Conservation (phyloP, 2,888 invertebrate genomes). For the Arge pagana region DNA sequence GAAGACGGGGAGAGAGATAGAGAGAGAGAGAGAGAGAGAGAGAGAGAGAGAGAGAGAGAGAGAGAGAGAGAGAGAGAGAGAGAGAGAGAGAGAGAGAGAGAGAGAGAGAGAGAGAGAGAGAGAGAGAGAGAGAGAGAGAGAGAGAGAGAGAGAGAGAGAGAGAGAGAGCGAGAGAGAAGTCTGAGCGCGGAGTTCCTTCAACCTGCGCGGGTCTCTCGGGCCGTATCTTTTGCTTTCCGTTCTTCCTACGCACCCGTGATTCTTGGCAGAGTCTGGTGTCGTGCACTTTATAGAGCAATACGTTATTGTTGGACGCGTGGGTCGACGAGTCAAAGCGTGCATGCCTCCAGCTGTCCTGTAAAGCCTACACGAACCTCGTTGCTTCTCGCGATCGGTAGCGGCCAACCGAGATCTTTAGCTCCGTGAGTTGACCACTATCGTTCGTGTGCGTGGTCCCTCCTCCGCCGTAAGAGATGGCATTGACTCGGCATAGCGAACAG, state of each 20-base stretch:
- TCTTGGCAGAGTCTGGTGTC: not conserved
- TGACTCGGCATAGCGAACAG: conserved; percentile 44
- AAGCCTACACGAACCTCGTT: conserved; percentile 41
- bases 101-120: not conserved
- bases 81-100: conserved; percentile 10
- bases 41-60: not conserved
- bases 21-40: not conserved
- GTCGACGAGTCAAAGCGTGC: not conserved
- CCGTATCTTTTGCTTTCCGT: conserved; percentile 41
- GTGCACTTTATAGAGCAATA: not conserved
- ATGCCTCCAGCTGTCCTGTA: conserved; percentile 37
- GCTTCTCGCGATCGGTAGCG: not conserved
- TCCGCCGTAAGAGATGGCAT: conserved; percentile 39
- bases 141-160: not conserved
- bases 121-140: not conserved
- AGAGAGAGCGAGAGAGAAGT: conserved; percentile 13
- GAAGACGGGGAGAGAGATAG: not conserved
- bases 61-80: not conserved
- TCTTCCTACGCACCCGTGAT: conserved; percentile 48
- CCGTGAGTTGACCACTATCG: conserved; percentile 1
- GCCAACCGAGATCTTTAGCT: conserved; percentile 12
- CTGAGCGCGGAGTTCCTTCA: conserved; percentile 31
- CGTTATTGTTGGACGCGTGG: not conserved
- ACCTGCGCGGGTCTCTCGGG: conserved; percentile 37
- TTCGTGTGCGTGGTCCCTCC: conserved; percentile 23